Base-by-base conservation (phyloP, 2,888 invertebrate species). In the Camponotus fellah region DNA sequence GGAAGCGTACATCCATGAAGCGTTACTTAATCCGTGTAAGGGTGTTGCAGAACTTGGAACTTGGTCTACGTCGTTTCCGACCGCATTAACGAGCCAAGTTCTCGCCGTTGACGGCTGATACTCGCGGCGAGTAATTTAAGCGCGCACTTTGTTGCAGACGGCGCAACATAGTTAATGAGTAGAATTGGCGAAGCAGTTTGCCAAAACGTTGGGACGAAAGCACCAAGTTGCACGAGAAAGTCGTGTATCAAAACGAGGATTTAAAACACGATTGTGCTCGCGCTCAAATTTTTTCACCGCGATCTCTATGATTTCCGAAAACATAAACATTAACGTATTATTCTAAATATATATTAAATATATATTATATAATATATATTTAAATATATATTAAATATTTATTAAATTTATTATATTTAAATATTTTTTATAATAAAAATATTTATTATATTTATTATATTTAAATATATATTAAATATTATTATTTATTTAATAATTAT, bases 41-140 rank as follows among this genome's bases (percentile, higher is more conserved):
- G 81, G 66, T 69, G 64, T 58, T 77, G 65, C 32, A 26, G 81
- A 74, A 84, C 81, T 86, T 68, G 74, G 71, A 84, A 81, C 79
- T 86, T 84, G 43, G 79, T 82, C 58, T 43, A 17, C 58, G 74
- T 66, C 76, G 84, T 76, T 82, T 86, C 56, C 74, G 60, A 53
- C 60, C 62, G 58, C 75, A 83, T 83, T 88, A 87, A 88, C 88
- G 88, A 89, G 85, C 82, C 88, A 88, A 88, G 85, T 89, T 89
- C 81, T 65, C 74, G 75, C 79, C 80, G 81, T 72, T 79, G 64
- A 68, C 80, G 79, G 71, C 76, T 69, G 81, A 83, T 84, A 87
- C 83, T 76, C 82, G 46, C 75, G n/a, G 60, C 62, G 40, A 84
- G 88, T 88, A 88, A 88, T 88, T 88, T 84, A 87, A 87, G 72